Conservation (phyloP, 92 coral and sea anemone species). For the Micromussa lordhowensis region DNA sequence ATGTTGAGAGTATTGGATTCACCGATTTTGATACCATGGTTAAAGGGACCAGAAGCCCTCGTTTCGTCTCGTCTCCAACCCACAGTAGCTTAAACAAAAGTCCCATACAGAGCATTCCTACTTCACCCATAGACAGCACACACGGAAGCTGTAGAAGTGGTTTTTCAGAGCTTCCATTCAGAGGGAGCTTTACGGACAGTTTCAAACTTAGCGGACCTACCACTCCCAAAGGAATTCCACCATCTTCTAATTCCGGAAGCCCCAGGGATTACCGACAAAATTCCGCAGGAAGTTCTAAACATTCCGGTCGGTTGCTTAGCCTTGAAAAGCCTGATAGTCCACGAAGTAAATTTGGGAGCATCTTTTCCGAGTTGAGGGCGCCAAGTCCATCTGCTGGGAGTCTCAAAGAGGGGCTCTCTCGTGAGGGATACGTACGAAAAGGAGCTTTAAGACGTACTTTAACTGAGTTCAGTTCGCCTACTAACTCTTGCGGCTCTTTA, state of each 20-base stretch:
- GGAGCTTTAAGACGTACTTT: constrained; percentile 27
- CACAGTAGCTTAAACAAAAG: constrained; percentile 3
- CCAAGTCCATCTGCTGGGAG: constrained; percentile 41
- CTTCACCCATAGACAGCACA: constrained; percentile 17
- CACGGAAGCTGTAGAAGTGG: constrained; percentile 27
- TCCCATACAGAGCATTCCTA: constrained; percentile 1
- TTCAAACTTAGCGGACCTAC: background rate
- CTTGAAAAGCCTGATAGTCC: constrained; percentile 14
- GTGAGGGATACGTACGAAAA: background rate
- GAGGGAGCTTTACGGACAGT: constrained; percentile 25
- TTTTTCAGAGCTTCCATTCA: constrained; percentile 36
- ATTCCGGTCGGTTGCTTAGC: background rate
- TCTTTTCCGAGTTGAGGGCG: constrained; percentile 4
- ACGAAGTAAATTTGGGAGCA: background rate
- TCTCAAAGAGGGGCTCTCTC: constrained; percentile 19
- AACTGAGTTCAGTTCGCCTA: constrained; percentile 46
- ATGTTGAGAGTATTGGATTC: constrained; percentile 8
- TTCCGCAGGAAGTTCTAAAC: constrained; percentile 10
- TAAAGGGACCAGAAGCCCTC: background rate
- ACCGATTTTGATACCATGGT: constrained; percentile 28
- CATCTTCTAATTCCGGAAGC: background rate
- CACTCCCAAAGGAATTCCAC: background rate
- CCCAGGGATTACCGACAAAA: background rate
- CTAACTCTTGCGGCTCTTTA: constrained; percentile 56
- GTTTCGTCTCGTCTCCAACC: constrained; percentile 19